Conservation (phyloP, 30 jellyfish, hydroid and myxozoan species). For the Chrysaora quinquecirrha region DNA sequence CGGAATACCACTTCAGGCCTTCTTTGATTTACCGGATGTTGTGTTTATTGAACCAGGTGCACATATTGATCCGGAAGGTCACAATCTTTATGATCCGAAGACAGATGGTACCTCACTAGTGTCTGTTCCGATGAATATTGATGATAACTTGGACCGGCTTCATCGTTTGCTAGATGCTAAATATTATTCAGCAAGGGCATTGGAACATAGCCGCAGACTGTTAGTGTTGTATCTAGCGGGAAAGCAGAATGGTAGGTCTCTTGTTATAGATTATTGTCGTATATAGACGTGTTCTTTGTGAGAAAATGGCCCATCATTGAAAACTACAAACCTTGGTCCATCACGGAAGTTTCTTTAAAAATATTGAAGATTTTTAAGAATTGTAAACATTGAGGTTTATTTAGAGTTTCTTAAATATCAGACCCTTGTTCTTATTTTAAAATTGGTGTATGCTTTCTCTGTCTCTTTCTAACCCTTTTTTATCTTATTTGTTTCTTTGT, state of each 20-base stretch:
- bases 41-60: conserved; percentile 81
- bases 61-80: conserved; percentile 86
- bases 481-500: too few relatives aligned
- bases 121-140: conserved; percentile 46
- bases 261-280: too few relatives aligned
- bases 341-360: too few relatives aligned
- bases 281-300: too few relatives aligned
- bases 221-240: conserved; percentile 78
- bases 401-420: too few relatives aligned
- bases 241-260: conserved; percentile 57
- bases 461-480: too few relatives aligned
- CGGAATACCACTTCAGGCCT: conserved; percentile 70
- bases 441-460: too few relatives aligned
- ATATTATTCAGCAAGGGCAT: conserved; percentile 53
- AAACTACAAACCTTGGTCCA: too few relatives aligned
- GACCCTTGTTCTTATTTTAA: too few relatives aligned
- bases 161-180: conserved; percentile 47
- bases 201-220: conserved; percentile 74
- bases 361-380: too few relatives aligned
- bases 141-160: conserved; percentile 38
- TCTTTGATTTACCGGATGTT: conserved; percentile 43
- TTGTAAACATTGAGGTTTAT: too few relatives aligned
- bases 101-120: conserved; percentile 57
- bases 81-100: conserved; percentile 60
- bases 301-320: too few relatives aligned